Base-by-base conservation (phyloP, 2,113 vertebrate genomes). In the Cervus canadensis region DNA sequence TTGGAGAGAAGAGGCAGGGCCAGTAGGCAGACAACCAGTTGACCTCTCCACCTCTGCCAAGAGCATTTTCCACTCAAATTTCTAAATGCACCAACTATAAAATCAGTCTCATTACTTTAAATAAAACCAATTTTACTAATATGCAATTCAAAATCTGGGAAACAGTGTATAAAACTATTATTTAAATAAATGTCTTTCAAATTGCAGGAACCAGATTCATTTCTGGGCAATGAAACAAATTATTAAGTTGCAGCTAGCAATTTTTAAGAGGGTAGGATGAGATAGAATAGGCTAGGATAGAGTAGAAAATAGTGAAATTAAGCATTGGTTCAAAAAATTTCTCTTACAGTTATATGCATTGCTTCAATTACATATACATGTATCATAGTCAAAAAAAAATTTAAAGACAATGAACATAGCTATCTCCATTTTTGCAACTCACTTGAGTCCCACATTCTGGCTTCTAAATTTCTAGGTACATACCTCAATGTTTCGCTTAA, bases 401-500 rank as follows among this genome's bases (percentile, higher is more conserved):
- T 36, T 88, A 84, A 96, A 94, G 56, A 82, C 7, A n/a, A 9
- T 12, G 30, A 95, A 50, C 15, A 94, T 6, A 89, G 60, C 67
- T 26, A 50, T 56, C 67, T 57, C 60, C 43, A 94, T 76, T 92
- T 91, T 54, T 7, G 19, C 9, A 86, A 56, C 13, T 95, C 26
- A 71, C 36, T 93, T 93, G 76, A 74, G 28, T 52, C 28, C 54
- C 62, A 60, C 12, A 84, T 79, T 93, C 11, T 89, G 48, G 33
- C 84, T 93, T 96, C 91, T 89, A 79, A 95, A 57, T 30, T 17
- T 95, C 95, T 96, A 97, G 76, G 97, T 91, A 98, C 99, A 98
- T 99, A 99, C 99, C 99, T 99, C 99, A 88, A 99, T 99, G 98
- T 99, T 99, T 98, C 99, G 99, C 98, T 98, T 99, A 98, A 99